These are phyloP conservation scores for western clawed frog (Xenopus tropicalis) DNA, from an alignment of 2,113 vertebrate genomes.

Conservation along the genomic window DNA sequence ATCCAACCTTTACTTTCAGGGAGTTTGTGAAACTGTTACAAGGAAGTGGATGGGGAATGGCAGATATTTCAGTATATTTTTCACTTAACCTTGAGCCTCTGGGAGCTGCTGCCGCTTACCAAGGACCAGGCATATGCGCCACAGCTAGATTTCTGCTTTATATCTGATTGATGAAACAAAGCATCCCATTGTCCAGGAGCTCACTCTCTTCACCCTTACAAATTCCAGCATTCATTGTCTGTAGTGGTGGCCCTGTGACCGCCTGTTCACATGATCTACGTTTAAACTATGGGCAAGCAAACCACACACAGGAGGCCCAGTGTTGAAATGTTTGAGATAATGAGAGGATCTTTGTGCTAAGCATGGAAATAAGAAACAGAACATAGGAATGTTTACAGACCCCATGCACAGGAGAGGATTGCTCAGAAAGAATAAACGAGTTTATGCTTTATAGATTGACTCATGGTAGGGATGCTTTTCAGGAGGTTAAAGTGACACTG, in stretches of 20 bases:
- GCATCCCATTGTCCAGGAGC: constrained; percentile 15
- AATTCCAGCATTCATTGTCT: constrained; percentile 16
- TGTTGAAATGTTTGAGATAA: neutral
- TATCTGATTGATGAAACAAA: constrained; percentile 32
- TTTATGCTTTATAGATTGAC: too few relatives aligned
- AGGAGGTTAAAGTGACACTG: too few relatives aligned
- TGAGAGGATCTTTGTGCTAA: neutral
- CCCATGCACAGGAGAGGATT: too few relatives aligned
- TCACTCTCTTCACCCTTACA: neutral
- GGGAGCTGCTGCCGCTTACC: too few relatives aligned
- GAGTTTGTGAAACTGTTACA: too few relatives aligned
- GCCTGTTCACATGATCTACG: constrained; percentile 26
- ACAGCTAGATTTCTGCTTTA: neutral
- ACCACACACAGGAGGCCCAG: neutral
- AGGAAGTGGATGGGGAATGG: too few relatives aligned
- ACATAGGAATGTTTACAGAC: neutral
- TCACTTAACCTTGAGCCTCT: too few relatives aligned
- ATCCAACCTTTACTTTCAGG: too few relatives aligned
- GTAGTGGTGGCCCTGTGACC: constrained; percentile 19
- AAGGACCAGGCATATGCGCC: too few relatives aligned
- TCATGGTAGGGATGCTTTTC: too few relatives aligned
- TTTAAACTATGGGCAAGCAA: neutral
- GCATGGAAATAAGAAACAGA: neutral
- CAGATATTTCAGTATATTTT: too few relatives aligned
- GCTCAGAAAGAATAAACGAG: too few relatives aligned